A percentile compares a stretch with the other conserved stretches of the same genome.
Evolutionary conservation across 2,113 vertebrate species (phyloP).

Genomic region (Saccopteryx bilineata): DNA sequence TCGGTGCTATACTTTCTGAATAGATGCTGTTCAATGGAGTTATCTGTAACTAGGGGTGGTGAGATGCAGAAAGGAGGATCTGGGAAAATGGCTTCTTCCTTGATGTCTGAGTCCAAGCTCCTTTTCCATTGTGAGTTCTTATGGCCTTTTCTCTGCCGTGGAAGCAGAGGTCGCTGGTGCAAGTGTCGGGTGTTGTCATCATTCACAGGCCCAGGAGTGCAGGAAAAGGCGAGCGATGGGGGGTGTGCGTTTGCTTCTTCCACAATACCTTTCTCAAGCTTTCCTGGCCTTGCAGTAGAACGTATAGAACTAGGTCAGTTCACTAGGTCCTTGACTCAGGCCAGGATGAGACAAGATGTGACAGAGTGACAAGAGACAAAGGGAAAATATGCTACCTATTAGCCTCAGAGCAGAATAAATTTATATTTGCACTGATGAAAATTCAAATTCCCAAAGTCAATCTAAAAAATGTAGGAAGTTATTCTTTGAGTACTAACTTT

Average conservation of each 20-base stretch:
- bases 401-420: constrained; percentile 71
- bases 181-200: constrained; percentile 45
- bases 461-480: constrained; percentile 53
- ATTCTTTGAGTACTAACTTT: constrained; percentile 69
- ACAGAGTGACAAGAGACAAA: constrained; percentile 73
- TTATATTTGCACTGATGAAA: constrained; percentile 75
- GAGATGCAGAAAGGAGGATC: constrained; percentile 77
- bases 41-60: constrained; percentile 52
- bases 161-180: constrained; percentile 78
- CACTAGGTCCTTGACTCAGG: constrained; percentile 66
- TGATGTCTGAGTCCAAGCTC: constrained; percentile 77
- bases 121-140: constrained; percentile 59
- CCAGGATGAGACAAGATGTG: constrained; percentile 70
- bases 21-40: constrained; percentile 74
- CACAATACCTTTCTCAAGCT: constrained; percentile 60
- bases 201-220: constrained; percentile 41
- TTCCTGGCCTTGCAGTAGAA: constrained; percentile 69
- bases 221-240: constrained; percentile 10
- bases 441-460: constrained; percentile 80
- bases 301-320: constrained; percentile 78
- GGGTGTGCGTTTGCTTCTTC: constrained; percentile 66
- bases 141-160: constrained; percentile 72
- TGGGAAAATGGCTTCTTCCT: constrained; percentile 84
- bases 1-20: constrained; percentile 67
- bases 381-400: constrained; percentile 71